These are phyloP conservation scores for Cerceris ruficornis DNA, from an alignment of 2,888 invertebrate species.

Conservation along the genomic window DNA sequence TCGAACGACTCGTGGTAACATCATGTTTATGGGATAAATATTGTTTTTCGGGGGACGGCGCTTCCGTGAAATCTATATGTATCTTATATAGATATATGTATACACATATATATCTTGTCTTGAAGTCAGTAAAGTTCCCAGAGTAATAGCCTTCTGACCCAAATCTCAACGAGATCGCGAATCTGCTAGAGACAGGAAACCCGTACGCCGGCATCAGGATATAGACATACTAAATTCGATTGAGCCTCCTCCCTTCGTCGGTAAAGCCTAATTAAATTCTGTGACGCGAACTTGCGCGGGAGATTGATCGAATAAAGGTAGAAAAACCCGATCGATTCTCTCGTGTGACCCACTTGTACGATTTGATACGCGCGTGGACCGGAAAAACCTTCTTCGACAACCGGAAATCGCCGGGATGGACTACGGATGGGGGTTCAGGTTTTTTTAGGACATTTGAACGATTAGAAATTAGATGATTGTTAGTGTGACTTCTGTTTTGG, in stretches of 20 bases:
- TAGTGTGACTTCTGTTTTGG: too few relatives aligned
- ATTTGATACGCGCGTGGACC: slow-evolving; percentile 7
- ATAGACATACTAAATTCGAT: slow-evolving; percentile 52
- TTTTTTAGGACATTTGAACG: too few relatives aligned
- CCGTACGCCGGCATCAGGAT: slow-evolving; percentile 27
- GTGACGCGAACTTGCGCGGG: slow-evolving; percentile 20
- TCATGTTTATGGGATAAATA: too few relatives aligned
- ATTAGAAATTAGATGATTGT: too few relatives aligned
- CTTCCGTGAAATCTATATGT: slow-evolving; percentile 12
- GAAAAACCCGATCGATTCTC: slow-evolving; percentile 8
- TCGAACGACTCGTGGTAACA: too few relatives aligned
- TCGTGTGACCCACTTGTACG: slow-evolving; percentile 10
- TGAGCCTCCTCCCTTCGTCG: slow-evolving; percentile 26
- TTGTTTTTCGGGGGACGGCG: not conserved
- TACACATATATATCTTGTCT: slow-evolving; percentile 52
- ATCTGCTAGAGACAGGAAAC: slow-evolving; percentile 45
- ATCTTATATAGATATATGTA: slow-evolving; percentile 12
- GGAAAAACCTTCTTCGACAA: not conserved
- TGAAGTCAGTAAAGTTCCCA: slow-evolving; percentile 28
- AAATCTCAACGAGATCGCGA: slow-evolving; percentile 51
- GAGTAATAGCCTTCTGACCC: slow-evolving; percentile 57
- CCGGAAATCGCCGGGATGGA: not conserved
- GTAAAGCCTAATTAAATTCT: slow-evolving; percentile 55
- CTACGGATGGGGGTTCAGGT: not conserved
- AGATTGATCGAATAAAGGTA: slow-evolving; percentile 23